Evolutionary conservation across 2,888 invertebrate genomes (phyloP), one percentile per base, ranked within the genome.

Genomic region (Hoplodrina ambigua): DNA sequence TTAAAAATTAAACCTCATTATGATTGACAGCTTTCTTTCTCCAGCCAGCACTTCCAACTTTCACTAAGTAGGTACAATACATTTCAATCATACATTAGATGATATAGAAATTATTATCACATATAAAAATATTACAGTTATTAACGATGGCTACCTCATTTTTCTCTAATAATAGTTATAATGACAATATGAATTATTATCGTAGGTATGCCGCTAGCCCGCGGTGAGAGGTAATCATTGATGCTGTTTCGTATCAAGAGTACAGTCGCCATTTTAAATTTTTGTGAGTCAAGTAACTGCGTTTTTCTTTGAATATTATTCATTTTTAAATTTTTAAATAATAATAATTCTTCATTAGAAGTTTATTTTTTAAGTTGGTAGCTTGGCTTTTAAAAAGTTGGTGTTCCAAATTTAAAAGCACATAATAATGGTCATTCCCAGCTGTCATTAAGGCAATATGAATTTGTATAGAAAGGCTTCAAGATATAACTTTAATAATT

Each of bases 151-250:
- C 60, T 65, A 57, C 72, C 81, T 78, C 80, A 83, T 77, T 86
- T 86, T 86, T 83, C 80, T 25, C n/a, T 49, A 63, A 79, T 62
- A 85, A 84, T 85, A 85, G 81, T 76, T 81, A 73, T 88, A 87
- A 87, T 86, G 83, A 85, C 83, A 84, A 86, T 83, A 81, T 79
- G 76, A 86, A 87, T 86, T 84, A 87, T 86, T 84, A 85, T 86
- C 68, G 13, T 41, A 41, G 41, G 55, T 75, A 65, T 52, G 61
- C 80, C 78, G 69, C 55, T 60, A 72, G 64, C 57, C 65, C 49
- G 7, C 49, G 19, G 82, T 75, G 85, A 83, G 80, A 84, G 71
- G 79, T 65, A 81, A 83, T 85, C 83, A 83, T 79, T 80, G 82
- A 84, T 75, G 71, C 25, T 25, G 2, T 79, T 67, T 80, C 69